These are phyloP conservation scores for Cataglyphis albicans DNA, from an alignment of 2,888 invertebrate species.

Conservation along the genomic window DNA sequence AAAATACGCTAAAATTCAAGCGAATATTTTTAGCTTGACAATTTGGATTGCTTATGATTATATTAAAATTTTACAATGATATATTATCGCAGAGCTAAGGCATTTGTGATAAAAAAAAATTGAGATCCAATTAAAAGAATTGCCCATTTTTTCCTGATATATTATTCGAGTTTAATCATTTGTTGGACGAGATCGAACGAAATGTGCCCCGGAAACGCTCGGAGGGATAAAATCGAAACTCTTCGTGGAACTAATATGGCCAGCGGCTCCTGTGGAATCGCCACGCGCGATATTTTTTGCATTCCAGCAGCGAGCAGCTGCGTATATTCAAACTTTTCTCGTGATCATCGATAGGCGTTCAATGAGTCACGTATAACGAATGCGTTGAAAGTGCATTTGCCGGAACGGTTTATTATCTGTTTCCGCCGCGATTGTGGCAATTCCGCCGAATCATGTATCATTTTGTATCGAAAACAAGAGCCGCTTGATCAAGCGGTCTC, in stretches of 20 bases:
- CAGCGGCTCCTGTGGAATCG: constrained; percentile 60
- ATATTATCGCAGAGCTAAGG: not conserved
- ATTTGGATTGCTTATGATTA: not conserved
- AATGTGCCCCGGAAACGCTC: not conserved
- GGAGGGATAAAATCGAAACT: constrained; percentile 24
- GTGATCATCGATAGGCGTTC: not conserved
- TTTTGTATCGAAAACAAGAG: not conserved
- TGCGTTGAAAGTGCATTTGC: not conserved
- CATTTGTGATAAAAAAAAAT: not conserved
- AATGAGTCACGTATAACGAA: constrained; percentile 23
- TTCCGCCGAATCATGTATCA: not conserved
- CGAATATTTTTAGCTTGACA: not conserved
- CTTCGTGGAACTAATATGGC: constrained; percentile 59
- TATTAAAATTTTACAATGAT: not conserved
- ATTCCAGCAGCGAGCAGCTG: constrained; percentile 63
- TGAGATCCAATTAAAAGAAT: not conserved
- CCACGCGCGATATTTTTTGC: constrained; percentile 56
- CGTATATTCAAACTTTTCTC: constrained; percentile 8
- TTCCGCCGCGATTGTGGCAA: not conserved
- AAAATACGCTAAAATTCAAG: too few species aligned
- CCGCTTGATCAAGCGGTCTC: not conserved
- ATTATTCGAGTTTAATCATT: constrained; percentile 24
- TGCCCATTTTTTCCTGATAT: not conserved
- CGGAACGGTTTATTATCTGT: constrained; percentile 2
- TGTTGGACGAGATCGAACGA: not conserved